These are phyloP conservation scores for Hippopotamus amphibius DNA, from an alignment of 2,113 vertebrate genomes.

Conservation along the genomic window DNA sequence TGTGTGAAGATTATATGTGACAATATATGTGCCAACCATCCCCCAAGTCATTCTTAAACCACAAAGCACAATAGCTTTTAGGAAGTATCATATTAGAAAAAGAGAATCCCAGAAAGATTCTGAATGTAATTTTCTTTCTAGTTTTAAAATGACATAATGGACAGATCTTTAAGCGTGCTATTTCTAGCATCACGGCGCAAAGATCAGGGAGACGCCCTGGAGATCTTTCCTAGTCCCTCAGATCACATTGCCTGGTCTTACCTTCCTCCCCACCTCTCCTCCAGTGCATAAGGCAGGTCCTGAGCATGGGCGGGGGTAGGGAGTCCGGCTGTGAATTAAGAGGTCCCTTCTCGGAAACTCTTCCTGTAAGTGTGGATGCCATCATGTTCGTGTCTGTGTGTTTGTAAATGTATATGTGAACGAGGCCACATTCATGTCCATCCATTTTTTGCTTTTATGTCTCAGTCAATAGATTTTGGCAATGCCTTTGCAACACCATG, in stretches of 20 bases:
- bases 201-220: neutral
- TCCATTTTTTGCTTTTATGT: slow-evolving; percentile 15
- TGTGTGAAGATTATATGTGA: neutral
- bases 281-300: rapidly evolving
- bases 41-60: neutral
- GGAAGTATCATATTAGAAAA: neutral
- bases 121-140: neutral
- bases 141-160: neutral
- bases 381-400: neutral
- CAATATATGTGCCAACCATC: too few species aligned
- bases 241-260: rapidly evolving
- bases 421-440: slow-evolving; percentile 50
- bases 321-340: neutral
- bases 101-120: neutral
- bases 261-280: too few species aligned
- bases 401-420: neutral
- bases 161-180: neutral
- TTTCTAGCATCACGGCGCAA: neutral
- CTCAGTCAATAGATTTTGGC: slow-evolving; percentile 81
- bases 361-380: neutral
- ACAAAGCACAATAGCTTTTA: neutral
- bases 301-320: rapidly evolving
- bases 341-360: neutral
- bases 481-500: slow-evolving; percentile 83
- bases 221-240: neutral